Conservation (phyloP, 2,797 vertebrate genomes). For the Platyrinchus mystaceus region DNA sequence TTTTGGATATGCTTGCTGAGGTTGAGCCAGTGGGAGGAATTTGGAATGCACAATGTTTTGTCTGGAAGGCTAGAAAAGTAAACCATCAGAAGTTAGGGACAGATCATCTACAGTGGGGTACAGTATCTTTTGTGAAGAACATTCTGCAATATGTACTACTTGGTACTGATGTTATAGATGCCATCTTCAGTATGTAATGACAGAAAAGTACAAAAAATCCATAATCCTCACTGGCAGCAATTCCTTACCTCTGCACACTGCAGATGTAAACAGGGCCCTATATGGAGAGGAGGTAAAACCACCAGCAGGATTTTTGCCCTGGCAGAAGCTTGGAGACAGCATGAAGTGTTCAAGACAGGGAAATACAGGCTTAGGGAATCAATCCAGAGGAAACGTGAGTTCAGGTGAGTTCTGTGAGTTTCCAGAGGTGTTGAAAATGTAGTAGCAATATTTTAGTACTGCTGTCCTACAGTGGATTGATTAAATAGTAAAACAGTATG, state of each 20-base stretch:
- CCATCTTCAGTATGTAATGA: neutral
- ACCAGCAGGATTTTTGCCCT: neutral
- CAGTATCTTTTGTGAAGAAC: neutral
- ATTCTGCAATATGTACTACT: neutral
- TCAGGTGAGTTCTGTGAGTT: neutral
- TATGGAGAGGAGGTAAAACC: neutral
- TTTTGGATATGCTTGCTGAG: slow-evolving; percentile 49
- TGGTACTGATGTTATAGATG: neutral
- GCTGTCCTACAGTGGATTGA: neutral
- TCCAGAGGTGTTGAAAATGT: neutral
- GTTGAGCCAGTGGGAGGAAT: slow-evolving; percentile 6
- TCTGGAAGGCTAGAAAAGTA: slow-evolving; percentile 39
- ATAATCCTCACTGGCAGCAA: neutral
- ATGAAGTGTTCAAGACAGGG: neutral
- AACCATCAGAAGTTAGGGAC: neutral
- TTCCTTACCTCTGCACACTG: neutral
- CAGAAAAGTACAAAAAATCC: neutral
- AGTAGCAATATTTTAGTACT: neutral
- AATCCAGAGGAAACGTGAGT: neutral
- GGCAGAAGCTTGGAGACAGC: neutral
- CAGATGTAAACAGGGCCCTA: neutral
- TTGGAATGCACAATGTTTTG: slow-evolving; percentile 41
- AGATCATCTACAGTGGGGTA: neutral
- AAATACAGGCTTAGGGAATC: neutral
- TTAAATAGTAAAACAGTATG: neutral